A percentile compares a stretch with the other conserved stretches of the same genome.
Evolutionary conservation across 2,888 invertebrate species (phyloP).

Genomic region (Orthosia incerta): DNA sequence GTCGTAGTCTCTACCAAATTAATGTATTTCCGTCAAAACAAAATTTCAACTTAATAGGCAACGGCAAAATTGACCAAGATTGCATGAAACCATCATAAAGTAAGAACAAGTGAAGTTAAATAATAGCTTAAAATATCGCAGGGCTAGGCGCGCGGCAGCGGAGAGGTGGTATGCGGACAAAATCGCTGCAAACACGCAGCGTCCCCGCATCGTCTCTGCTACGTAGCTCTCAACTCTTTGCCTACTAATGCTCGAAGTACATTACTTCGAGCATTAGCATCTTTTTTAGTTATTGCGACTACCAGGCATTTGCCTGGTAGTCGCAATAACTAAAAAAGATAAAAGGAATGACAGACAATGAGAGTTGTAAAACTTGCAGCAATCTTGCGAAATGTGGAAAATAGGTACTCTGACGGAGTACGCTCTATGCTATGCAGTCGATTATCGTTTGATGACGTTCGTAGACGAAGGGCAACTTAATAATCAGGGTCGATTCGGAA

Average conservation of each 20-base stretch:
- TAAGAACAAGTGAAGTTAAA: neutral
- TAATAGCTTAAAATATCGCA: neutral
- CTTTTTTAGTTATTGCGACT: no score
- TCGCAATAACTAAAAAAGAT: conserved; percentile 5
- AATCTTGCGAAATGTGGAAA: conserved; percentile 11
- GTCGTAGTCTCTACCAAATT: neutral
- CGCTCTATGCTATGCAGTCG: neutral
- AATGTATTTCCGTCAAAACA: neutral
- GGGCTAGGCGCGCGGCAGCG: neutral
- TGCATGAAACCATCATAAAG: neutral
- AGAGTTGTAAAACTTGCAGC: conserved; percentile 1
- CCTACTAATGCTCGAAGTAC: neutral
- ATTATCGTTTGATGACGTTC: neutral
- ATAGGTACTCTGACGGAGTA: neutral
- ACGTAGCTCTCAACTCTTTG: neutral
- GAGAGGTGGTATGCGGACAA: neutral
- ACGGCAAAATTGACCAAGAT: neutral
- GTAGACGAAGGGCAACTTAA: neutral
- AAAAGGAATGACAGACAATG: conserved; percentile 12
- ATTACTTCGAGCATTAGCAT: no score
- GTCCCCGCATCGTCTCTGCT: neutral
- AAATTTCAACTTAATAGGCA: neutral
- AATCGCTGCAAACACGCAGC: neutral
- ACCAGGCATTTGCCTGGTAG: conserved; percentile 7
- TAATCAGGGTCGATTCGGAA: neutral